A percentile compares a stretch with the other conserved stretches of the same genome.
Conservation (phyloP, 2,888 invertebrate genomes). For the Tetrapedia diversipes region DNA sequence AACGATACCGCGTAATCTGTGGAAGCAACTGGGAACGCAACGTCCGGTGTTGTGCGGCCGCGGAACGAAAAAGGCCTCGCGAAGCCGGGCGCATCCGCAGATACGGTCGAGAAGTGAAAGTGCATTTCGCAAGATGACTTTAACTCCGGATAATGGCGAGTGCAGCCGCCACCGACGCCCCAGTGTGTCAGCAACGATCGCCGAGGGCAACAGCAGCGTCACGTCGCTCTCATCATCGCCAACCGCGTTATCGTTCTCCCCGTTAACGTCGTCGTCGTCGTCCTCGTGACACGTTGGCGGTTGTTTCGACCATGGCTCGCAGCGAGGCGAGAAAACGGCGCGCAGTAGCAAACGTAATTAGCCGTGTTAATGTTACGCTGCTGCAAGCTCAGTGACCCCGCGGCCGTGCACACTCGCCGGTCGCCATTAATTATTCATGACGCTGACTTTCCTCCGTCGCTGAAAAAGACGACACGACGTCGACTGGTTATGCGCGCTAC, state of each 20-base stretch:
- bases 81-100: constrained; percentile 65
- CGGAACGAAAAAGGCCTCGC: constrained; percentile 52
- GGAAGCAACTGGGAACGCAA: constrained; percentile 7
- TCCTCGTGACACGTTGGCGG: constrained; percentile 20
- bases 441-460: constrained; percentile 33
- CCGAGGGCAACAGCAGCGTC: constrained; percentile 23
- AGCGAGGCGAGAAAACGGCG: constrained; percentile 24
- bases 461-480: constrained; percentile 34
- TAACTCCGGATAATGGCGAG: constrained; percentile 62
- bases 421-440: constrained; percentile 57
- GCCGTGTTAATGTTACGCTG: constrained; percentile 32
- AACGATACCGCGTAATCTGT: constrained; percentile 8
- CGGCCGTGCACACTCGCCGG: constrained; percentile 40
- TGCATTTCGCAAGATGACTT: constrained; percentile 70
- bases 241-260: not conserved
- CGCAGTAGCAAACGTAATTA: constrained; percentile 35
- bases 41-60: constrained; percentile 37
- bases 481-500: constrained; percentile 56
- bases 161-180: constrained; percentile 53
- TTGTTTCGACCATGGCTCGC: constrained; percentile 15
- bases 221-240: not conserved
- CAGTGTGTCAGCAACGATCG: constrained; percentile 58
- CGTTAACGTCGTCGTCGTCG: not conserved
- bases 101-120: constrained; percentile 70
- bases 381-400: constrained; percentile 32